Evolutionary conservation across 2,113 vertebrate species (phyloP).

Genomic region (Poeciliopsis turrubarensis): DNA sequence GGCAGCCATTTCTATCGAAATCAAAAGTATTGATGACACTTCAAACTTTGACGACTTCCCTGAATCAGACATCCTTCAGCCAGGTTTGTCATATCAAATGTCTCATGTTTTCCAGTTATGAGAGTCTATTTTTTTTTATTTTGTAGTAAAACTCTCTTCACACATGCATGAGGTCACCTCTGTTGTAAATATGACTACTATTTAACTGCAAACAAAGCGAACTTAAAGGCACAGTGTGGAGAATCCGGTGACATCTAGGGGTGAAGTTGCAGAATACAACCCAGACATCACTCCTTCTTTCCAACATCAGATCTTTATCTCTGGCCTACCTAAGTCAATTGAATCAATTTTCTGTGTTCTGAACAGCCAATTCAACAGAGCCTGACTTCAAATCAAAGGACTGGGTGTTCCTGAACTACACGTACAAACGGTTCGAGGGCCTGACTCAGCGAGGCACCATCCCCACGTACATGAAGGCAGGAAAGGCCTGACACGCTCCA

Average conservation of each 20-base stretch:
- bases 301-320: too few relatives aligned
- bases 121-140: too few relatives aligned
- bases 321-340: too few relatives aligned
- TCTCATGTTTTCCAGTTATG: background rate
- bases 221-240: background rate
- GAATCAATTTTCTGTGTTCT: conserved; percentile 10
- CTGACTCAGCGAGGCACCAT: conserved; percentile 96
- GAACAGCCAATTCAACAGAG: conserved; percentile 91
- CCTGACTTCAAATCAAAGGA: conserved; percentile 99
- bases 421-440: conserved; percentile 99
- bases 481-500: conserved; percentile 85
- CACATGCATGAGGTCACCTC: background rate
- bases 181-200: background rate
- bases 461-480: conserved; percentile 94
- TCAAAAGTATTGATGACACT: conserved; percentile 97
- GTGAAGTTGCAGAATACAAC: background rate
- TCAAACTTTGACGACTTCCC: conserved; percentile 98
- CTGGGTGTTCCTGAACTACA: conserved; percentile 99
- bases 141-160: background rate
- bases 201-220: background rate
- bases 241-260: conserved; percentile 1
- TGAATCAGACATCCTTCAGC: conserved; percentile 96
- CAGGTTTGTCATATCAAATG: conserved; percentile 80
- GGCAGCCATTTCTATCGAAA: conserved; percentile 95
- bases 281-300: too few relatives aligned